Conservation (phyloP, 2,888 invertebrate species). For the Drosophila silvestris region DNA sequence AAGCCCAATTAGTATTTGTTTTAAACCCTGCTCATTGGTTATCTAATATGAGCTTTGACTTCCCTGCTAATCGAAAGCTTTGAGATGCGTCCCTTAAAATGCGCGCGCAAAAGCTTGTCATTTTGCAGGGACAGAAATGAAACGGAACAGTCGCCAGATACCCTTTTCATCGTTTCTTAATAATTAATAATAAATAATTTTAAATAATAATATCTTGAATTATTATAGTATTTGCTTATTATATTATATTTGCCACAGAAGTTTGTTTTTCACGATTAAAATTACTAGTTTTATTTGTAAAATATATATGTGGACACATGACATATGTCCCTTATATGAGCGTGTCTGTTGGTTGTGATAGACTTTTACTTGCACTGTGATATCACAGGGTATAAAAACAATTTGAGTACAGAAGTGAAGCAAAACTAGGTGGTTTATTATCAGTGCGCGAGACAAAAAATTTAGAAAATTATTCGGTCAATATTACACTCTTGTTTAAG, state of each 20-base stretch:
- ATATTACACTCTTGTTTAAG: background rate
- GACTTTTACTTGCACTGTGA: background rate
- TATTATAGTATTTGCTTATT: background rate
- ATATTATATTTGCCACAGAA: background rate
- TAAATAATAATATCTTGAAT: background rate
- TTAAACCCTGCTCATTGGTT: background rate
- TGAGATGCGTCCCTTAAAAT: background rate
- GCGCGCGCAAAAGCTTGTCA: slow-evolving; percentile 14
- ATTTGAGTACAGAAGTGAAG: slow-evolving; percentile 1
- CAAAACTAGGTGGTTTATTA: background rate
- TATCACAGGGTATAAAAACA: slow-evolving; percentile 25
- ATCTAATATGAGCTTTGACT: slow-evolving; percentile 2
- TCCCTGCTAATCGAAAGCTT: slow-evolving; percentile 2
- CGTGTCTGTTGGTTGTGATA: background rate
- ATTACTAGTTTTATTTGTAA: background rate
- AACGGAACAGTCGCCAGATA: background rate
- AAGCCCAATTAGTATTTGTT: background rate
- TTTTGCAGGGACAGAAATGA: background rate
- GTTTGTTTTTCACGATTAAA: background rate
- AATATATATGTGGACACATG: background rate
- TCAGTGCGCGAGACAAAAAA: background rate
- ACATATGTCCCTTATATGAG: background rate
- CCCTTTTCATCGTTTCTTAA: background rate
- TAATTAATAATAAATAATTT: background rate
- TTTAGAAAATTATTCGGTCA: background rate